Evolutionary conservation across 2,797 vertebrate species (phyloP), one percentile per base, ranked within the genome.

Genomic region (Tamandua tetradactyla): DNA sequence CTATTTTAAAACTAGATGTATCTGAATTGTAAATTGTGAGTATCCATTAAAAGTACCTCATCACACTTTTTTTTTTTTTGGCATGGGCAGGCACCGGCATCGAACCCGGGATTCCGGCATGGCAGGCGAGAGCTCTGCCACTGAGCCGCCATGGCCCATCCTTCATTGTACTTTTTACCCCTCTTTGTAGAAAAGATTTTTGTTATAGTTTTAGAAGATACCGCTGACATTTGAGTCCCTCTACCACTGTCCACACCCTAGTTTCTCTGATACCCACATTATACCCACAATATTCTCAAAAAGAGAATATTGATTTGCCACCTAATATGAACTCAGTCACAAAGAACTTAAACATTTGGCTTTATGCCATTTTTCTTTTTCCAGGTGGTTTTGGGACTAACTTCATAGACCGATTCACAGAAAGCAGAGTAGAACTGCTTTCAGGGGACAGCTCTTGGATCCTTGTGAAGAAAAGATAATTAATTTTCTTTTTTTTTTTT

Each of bases 1-100:
- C 2, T 49, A 55, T 93, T 91, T 95, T 66, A 80, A 95, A 93
- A 83, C 57, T 49, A 87, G 87, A 95, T 95, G 92, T 91, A 89
- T 87, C 95, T 95, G 78, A 83, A 64, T 72, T 89, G 75, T 62
- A 90, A 93, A 90, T 82, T 84, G 57, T 87, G 59, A 94, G 93
- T 86, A 88, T 79, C 64, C 69, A 94, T 90, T 85, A 86, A 87
- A 75, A 91, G 82, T 47, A 72, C 13, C 52, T 66, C 85, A 22
- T 94, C 76, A 83, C 69, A 52, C 68, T n/a, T n/a, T n/a, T n/a
- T n/a, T n/a, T n/a, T n/a, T n/a, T n/a, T n/a, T n/a, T n/a, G n/a
- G n/a, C n/a, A n/a, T n/a, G n/a, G n/a, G n/a, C n/a, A n/a, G n/a
- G n/a, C n/a, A n/a, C n/a, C n/a, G n/a, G n/a, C n/a, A n/a, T n/a